phyloP scores from a whole-genome alignment of 2,113 vertebrate species.

The Aptenodytes forsteri region DNA sequence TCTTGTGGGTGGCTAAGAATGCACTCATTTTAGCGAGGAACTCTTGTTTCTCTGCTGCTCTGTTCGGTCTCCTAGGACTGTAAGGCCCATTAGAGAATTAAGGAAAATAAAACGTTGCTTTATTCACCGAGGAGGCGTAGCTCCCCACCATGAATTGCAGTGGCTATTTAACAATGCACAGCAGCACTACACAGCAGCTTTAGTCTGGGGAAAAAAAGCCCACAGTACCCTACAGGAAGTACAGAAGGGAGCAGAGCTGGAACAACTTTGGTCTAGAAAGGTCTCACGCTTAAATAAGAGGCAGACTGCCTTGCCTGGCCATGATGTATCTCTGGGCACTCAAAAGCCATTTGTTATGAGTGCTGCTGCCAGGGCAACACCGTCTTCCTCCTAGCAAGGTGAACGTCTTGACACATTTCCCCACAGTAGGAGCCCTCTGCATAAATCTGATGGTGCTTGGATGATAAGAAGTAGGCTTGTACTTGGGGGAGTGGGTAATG shows the following conservation, averaged over 20 bases:
- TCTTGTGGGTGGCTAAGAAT: neutral
- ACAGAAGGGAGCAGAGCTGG: neutral
- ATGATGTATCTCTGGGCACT: neutral
- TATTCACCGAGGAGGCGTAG: constrained; percentile 20
- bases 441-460: constrained; percentile 5
- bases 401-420: neutral
- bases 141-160: neutral
- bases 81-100: constrained; percentile 13
- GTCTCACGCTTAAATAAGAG: neutral
- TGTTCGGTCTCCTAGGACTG: neutral
- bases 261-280: neutral
- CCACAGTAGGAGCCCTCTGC: neutral
- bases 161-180: neutral
- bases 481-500: constrained; percentile 63
- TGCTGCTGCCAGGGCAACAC: neutral
- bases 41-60: neutral
- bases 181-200: neutral
- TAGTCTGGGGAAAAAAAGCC: neutral
- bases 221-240: neutral
- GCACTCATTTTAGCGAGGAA: neutral
- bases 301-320: neutral
- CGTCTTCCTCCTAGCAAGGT: constrained; percentile 2
- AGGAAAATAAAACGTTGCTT: constrained; percentile 6
- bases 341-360: neutral
- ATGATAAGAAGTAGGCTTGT: constrained; percentile 26